A percentile compares a stretch with the other conserved stretches of the same genome.
Conservation (phyloP, 2,797 vertebrate genomes). For the Melanotaenia maccullochi region DNA sequence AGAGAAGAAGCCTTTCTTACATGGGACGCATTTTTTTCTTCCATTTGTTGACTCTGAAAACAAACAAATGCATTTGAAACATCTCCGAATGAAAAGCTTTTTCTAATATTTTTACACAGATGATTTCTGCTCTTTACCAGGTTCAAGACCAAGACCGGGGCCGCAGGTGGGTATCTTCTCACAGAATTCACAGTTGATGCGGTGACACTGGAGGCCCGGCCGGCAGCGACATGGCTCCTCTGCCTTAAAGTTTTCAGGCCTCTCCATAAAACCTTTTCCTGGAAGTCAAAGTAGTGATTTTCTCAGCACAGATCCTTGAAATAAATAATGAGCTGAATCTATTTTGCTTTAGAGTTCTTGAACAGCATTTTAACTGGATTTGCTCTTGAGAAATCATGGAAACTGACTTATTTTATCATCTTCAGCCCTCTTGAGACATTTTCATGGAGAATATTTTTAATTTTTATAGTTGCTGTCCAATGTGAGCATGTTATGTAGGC, state of each 20-base stretch:
- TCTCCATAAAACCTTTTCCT: slow-evolving; percentile 88
- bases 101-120: background rate
- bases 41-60: slow-evolving; percentile 62
- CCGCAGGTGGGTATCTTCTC: slow-evolving; percentile 84
- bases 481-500: background rate
- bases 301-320: slow-evolving; percentile 2
- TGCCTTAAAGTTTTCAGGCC: slow-evolving; percentile 79
- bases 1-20: slow-evolving; percentile 89
- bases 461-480: background rate
- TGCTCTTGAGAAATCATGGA: background rate
- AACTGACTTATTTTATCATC: background rate
- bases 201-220: slow-evolving; percentile 85
- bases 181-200: slow-evolving; percentile 90
- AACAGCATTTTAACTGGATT: background rate
- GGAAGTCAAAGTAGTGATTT: slow-evolving; percentile 8
- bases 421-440: background rate
- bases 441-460: background rate
- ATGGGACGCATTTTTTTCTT: slow-evolving; percentile 74
- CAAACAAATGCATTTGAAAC: background rate
- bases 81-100: background rate
- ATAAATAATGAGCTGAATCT: background rate
- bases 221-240: slow-evolving; percentile 87
- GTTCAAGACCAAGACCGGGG: slow-evolving; percentile 82
- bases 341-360: background rate
- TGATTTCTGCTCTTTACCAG: slow-evolving; percentile 48